A percentile compares a stretch with the other conserved stretches of the same genome.
Evolutionary conservation across 35 echinoderm and acorn worm species (phyloP).

Genomic region (Amphiura filiformis): DNA sequence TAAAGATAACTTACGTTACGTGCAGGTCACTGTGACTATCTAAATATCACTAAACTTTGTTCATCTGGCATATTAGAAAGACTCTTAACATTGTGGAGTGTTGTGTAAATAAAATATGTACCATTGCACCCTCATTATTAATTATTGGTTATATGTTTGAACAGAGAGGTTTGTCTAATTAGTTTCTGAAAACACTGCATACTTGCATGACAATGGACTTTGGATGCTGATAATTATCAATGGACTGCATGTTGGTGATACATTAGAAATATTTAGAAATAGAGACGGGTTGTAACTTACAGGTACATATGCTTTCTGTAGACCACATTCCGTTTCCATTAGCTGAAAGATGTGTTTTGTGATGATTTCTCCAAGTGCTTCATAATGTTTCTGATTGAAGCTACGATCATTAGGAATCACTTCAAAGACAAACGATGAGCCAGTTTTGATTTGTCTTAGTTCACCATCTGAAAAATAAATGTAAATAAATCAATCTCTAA

Average conservation of each 20-base stretch:
- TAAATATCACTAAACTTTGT: no score
- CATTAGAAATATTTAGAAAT: no score
- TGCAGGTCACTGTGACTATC: no score
- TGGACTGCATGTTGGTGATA: no score
- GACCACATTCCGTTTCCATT: slow-evolving; percentile 54
- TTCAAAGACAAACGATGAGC: slow-evolving; percentile 79
- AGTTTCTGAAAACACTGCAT: background rate
- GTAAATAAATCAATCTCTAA: background rate
- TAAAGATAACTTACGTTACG: no score
- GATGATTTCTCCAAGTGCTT: slow-evolving; percentile 87
- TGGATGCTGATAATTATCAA: no score
- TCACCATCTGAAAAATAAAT: slow-evolving; percentile 64
- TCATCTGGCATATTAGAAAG: no score
- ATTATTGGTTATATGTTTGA: background rate
- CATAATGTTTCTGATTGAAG: slow-evolving; percentile 88
- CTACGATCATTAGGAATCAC: slow-evolving; percentile 35
- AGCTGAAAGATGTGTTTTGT: slow-evolving; percentile 83
- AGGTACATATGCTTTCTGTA: slow-evolving; percentile 70
- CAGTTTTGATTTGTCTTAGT: slow-evolving; percentile 60
- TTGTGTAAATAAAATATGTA: no score
- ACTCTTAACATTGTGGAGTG: no score
- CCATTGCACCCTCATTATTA: no score
- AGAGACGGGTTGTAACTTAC: slow-evolving; percentile 22
- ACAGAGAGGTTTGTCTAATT: background rate
- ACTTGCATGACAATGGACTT: no score